Evolutionary conservation across 2,113 vertebrate genomes (phyloP).

Genomic region (Cnemophilus loriae): DNA sequence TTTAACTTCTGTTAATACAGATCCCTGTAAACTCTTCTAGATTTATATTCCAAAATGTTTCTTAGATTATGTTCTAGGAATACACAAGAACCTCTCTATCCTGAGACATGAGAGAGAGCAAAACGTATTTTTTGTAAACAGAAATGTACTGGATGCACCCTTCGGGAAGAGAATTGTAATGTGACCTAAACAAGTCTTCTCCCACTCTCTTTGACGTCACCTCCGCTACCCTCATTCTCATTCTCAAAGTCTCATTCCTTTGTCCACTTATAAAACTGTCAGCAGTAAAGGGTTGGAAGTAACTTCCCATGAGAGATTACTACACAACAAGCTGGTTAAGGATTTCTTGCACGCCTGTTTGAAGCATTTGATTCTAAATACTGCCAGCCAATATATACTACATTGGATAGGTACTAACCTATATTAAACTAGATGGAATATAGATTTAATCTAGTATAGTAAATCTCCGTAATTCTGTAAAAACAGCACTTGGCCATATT

Average conservation of each 20-base stretch:
- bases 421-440: neutral
- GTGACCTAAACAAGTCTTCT: neutral
- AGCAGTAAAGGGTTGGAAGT: neutral
- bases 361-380: neutral
- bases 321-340: neutral
- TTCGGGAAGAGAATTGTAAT: neutral
- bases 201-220: neutral
- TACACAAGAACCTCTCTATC: neutral
- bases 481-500: neutral
- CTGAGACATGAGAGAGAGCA: neutral
- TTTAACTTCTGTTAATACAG: neutral
- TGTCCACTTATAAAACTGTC: neutral
- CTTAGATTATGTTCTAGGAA: neutral
- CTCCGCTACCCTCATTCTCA: neutral
- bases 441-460: neutral
- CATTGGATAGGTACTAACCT: neutral
- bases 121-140: neutral
- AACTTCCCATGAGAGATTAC: neutral
- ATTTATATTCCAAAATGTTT: neutral
- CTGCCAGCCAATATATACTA: neutral
- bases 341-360: neutral
- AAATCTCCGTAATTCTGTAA: neutral
- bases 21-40: neutral
- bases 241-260: neutral
- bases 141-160: neutral